These are phyloP conservation scores for Cheilosia urbana DNA, from an alignment of 2,888 invertebrate genomes.

Conservation along the genomic window DNA sequence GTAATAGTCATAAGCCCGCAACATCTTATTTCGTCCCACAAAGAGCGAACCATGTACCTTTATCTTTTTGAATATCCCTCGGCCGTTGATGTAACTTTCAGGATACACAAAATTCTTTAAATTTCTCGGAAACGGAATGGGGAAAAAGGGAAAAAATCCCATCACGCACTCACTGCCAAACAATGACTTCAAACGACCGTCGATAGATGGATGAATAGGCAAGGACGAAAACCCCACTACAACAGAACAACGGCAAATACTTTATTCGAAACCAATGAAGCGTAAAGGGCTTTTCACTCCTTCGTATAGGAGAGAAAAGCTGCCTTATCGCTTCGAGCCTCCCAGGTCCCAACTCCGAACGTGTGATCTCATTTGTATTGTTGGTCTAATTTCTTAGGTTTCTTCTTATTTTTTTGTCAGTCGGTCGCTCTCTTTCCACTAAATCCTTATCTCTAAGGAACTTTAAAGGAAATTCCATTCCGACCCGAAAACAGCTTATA, in stretches of 20 bases:
- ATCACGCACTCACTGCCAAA: constrained; percentile 60
- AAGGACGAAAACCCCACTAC: constrained; percentile 44
- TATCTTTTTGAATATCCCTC: constrained; percentile 68
- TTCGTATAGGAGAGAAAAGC: constrained; percentile 51
- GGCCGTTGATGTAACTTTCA: constrained; percentile 64
- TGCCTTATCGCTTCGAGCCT: constrained; percentile 45
- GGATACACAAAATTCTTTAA: constrained; percentile 64
- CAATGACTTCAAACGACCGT: constrained; percentile 72
- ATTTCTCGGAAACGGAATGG: constrained; percentile 11
- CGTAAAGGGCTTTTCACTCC: constrained; percentile 70
- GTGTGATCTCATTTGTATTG: constrained; percentile 52
- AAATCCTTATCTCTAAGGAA: constrained; percentile 53
- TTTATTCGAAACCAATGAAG: constrained; percentile 73
- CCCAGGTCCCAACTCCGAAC: constrained; percentile 3
- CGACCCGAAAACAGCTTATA: constrained; percentile 34
- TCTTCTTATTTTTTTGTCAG: background rate
- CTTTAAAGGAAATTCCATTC: constrained; percentile 62
- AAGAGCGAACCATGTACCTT: constrained; percentile 45
- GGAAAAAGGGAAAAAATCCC: constrained; percentile 9
- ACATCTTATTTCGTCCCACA: constrained; percentile 57
- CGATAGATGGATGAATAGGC: constrained; percentile 71
- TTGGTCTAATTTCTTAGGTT: constrained; percentile 42
- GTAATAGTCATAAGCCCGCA: constrained; percentile 54
- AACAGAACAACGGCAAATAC: constrained; percentile 13
- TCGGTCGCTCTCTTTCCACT: background rate